Evolutionary conservation across 1,140 invertebrate genomes (phyloP).

Genomic region (Zelostemma sp.): DNA sequence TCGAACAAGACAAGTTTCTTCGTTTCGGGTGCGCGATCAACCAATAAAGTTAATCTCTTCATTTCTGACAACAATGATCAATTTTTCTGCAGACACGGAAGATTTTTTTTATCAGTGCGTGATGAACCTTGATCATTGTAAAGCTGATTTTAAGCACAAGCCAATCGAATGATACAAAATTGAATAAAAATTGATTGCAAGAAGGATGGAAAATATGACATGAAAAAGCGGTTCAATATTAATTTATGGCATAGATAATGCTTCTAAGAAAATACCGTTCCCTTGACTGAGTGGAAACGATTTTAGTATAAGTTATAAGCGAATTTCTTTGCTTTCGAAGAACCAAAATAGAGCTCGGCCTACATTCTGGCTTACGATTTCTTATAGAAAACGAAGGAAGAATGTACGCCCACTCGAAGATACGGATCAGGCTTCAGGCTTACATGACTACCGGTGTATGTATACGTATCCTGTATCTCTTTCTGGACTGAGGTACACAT

Average conservation of each 20-base stretch:
- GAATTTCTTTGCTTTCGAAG: conserved; percentile 14
- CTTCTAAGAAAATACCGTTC: too few species aligned
- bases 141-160: too few species aligned
- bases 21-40: conserved; percentile 24
- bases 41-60: conserved; percentile 17
- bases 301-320: too few species aligned
- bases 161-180: too few species aligned
- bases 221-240: too few species aligned
- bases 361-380: conserved; percentile 15
- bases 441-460: conserved; percentile 34
- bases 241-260: too few species aligned
- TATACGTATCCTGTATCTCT: conserved; percentile 32
- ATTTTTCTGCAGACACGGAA: too few species aligned
- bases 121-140: too few species aligned
- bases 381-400: conserved; percentile 27
- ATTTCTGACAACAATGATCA: neutral
- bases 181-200: too few species aligned
- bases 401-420: conserved; percentile 28
- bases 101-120: too few species aligned
- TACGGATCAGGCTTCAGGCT: conserved; percentile 30
- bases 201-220: too few species aligned
- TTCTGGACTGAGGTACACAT: conserved; percentile 22
- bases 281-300: too few species aligned
- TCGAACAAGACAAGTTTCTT: conserved; percentile 24
- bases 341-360: conserved; percentile 13